A percentile compares a stretch with the other conserved stretches of the same genome.
phyloP scores from a whole-genome alignment of 2,113 vertebrate species.

The Pycnonotus jocosus region DNA sequence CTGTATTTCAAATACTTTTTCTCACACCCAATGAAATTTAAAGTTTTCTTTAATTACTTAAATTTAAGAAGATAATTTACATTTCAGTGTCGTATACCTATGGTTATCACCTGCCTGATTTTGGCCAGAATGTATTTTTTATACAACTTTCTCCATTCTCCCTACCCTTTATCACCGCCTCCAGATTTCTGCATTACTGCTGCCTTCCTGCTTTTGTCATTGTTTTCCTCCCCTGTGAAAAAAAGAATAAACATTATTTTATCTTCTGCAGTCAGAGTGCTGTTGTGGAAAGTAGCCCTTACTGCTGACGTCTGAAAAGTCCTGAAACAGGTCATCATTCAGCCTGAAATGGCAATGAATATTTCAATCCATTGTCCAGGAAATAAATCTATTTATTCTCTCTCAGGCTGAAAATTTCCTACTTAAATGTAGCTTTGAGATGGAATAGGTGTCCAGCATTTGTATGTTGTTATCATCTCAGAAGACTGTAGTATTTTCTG shows the following conservation, averaged over 20 bases:
- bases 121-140: background rate
- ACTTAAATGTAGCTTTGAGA: background rate
- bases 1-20: background rate
- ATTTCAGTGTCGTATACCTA: background rate
- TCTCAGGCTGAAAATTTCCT: background rate
- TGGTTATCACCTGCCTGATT: background rate
- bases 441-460: background rate
- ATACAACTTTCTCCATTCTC: conserved; percentile 10
- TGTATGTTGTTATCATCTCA: background rate
- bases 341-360: background rate
- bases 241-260: conserved; percentile 28
- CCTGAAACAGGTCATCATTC: background rate
- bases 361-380: background rate
- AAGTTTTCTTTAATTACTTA: background rate
- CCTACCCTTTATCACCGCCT: background rate
- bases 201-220: conserved; percentile 56
- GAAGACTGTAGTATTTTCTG: background rate
- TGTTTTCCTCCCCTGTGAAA: conserved; percentile 16
- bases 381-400: background rate
- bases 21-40: background rate
- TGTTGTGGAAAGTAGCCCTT: conserved; percentile 35
- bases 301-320: conserved; percentile 1
- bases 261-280: conserved; percentile 21
- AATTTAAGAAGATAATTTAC: background rate
- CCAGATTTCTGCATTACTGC: conserved; percentile 18